Conservation (phyloP, 2,113 vertebrate genomes). For the Sakesphorus luctuosus region DNA sequence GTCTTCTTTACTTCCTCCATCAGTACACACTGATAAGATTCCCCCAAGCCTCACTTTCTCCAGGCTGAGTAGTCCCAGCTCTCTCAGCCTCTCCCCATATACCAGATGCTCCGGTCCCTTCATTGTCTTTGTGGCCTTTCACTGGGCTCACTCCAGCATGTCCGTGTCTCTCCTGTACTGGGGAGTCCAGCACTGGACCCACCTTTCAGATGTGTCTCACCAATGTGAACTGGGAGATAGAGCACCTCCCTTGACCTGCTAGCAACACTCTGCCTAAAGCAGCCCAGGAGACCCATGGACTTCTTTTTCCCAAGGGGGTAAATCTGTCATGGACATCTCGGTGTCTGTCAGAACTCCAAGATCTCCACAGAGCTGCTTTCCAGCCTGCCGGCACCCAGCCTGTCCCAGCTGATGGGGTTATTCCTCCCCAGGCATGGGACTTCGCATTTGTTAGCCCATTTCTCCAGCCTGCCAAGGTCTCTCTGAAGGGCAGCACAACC, state of each 20-base stretch:
- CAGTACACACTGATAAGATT: not conserved
- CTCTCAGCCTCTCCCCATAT: not conserved
- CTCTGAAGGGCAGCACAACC: not conserved
- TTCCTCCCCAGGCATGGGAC: not conserved
- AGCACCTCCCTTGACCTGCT: not conserved
- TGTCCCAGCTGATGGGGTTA: not conserved
- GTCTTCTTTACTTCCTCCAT: not conserved
- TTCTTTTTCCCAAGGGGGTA: not conserved
- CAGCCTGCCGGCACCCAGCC: not conserved
- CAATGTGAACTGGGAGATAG: not conserved
- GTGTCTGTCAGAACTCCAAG: not conserved
- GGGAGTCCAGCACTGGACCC: not conserved
- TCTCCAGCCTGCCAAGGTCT: not conserved
- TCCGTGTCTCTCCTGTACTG: not conserved
- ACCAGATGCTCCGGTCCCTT: not conserved
- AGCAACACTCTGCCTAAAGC: not conserved
- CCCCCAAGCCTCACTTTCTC: not conserved
- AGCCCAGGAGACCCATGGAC: rapidly evolving
- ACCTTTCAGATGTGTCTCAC: not conserved
- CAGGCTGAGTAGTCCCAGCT: not conserved
- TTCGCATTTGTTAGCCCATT: not conserved
- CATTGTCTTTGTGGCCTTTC: not conserved
- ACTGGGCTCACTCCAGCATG: not conserved
- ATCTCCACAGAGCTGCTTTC: not conserved
- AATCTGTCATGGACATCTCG: rapidly evolving